Evolutionary conservation across 1,140 invertebrate species (phyloP).

Genomic region (Brachystomella parvula): DNA sequence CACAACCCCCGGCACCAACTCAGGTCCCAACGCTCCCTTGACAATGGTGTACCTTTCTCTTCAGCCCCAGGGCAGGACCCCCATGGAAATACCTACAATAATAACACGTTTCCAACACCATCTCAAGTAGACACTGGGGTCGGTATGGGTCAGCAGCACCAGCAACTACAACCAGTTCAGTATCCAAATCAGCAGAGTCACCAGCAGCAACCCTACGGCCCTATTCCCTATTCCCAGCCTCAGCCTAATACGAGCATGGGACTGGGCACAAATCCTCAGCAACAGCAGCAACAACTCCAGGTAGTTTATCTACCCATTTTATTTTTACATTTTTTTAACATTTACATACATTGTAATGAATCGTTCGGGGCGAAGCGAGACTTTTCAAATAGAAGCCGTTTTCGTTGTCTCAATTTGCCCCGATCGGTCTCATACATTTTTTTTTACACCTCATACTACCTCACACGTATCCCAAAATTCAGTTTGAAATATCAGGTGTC

Average conservation of each 20-base stretch:
- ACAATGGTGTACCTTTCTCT: constrained; percentile 34
- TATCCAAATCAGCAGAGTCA: constrained; percentile 22
- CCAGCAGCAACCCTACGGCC: constrained; percentile 3
- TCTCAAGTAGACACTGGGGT: constrained; percentile 9
- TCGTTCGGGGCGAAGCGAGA: too few relatives aligned
- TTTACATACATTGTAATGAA: background rate
- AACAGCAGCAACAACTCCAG: constrained; percentile 32
- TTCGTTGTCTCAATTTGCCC: too few relatives aligned
- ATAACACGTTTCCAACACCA: constrained; percentile 14
- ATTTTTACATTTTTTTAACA: background rate
- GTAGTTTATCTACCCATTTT: background rate
- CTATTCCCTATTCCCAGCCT: constrained; percentile 21
- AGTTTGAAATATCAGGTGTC: too few relatives aligned
- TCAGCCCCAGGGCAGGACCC: constrained; percentile 5
- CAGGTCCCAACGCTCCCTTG: constrained; percentile 35
- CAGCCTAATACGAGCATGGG: constrained; percentile 1
- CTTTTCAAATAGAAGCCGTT: background rate
- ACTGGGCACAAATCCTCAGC: constrained; percentile 18
- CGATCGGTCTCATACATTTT: too few relatives aligned
- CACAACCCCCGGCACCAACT: constrained; percentile 28
- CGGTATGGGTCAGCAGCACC: constrained; percentile 23
- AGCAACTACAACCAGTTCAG: constrained; percentile 25
- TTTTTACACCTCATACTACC: too few relatives aligned
- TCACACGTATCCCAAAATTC: too few relatives aligned
- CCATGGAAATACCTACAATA: constrained; percentile 13